Evolutionary conservation across 2,113 vertebrate genomes (phyloP), one percentile per base, ranked within the genome.

Genomic region (Corythornis madagascariensis): DNA sequence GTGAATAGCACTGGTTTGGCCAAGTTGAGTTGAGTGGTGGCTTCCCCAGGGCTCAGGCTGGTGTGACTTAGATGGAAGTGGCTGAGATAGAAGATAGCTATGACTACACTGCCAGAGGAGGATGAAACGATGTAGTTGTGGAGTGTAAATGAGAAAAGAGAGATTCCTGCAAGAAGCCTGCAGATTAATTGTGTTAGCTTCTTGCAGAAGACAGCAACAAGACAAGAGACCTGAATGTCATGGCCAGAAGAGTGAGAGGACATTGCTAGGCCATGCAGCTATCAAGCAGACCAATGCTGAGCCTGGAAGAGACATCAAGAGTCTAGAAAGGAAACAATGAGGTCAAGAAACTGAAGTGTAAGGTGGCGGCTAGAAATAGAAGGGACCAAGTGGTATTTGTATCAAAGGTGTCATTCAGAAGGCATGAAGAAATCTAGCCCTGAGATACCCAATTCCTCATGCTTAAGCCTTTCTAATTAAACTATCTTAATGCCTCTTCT

Each of bases 281-380:
- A 66, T 83, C 86, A 50, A 90, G 21, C n/a, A 57, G 73, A 71
- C 26, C 55, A 67, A 2, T 7, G 42, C 73, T 28, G 65, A 63
- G 65, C 61, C 80, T 43, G 78, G 55, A 93, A 76, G 56, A 88
- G 77, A 55, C 0, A 0, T 3, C 14, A 5, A 33, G 45, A 82
- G 33, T 16, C 66, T 59, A 82, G 47, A 56, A 89, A 89, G 38
- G 63, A 88, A 28, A 1, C 0, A 2, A 48, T 0, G 1, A 89
- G 84, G 60, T n/a, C 43, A 70, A 85, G 82, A 80, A 63, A 12
- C 56, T 15, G 56, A 85, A 74, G 82, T 42, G 60, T 86, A 82
- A 79, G 81, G 78, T 94, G 74, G 85, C 74, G 35, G 66, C 82
- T 87, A 28, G 75, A 83, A 90, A 92, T 93, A 94, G 84, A 93